Evolutionary conservation across 2,888 invertebrate species (phyloP).

Genomic region (Phorcus lineatus): DNA sequence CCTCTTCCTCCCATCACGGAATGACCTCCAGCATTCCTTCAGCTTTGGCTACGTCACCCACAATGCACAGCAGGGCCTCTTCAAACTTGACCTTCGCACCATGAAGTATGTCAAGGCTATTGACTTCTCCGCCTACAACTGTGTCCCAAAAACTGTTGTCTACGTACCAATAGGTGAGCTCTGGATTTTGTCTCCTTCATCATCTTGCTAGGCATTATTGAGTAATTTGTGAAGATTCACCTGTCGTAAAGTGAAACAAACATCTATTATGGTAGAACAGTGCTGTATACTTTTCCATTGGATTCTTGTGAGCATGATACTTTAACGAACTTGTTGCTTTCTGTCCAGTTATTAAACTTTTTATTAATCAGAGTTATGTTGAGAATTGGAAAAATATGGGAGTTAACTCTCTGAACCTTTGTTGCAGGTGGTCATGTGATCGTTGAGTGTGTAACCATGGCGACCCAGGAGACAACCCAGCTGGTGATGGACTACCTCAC

Average conservation of each 20-base stretch:
- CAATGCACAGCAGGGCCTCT: constrained; percentile 83
- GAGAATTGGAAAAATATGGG: no score
- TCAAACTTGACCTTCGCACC: constrained; percentile 84
- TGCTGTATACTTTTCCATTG: no score
- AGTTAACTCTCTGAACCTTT: neutral
- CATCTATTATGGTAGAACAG: no score
- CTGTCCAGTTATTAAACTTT: no score
- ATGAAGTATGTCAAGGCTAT: constrained; percentile 84
- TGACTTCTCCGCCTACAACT: constrained; percentile 84
- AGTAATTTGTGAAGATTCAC: no score
- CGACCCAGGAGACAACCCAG: constrained; percentile 75
- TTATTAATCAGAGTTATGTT: no score
- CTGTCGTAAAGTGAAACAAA: no score
- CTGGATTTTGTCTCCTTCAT: no score
- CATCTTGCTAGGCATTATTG: no score
- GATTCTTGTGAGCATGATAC: no score
- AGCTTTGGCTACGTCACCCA: constrained; percentile 86
- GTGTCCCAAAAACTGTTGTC: constrained; percentile 83
- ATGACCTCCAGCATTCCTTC: constrained; percentile 79
- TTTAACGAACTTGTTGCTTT: no score
- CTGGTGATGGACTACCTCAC: constrained; percentile 84
- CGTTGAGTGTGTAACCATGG: constrained; percentile 81
- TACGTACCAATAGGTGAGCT: constrained; percentile 84
- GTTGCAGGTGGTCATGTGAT: constrained; percentile 83
- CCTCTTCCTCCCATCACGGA: constrained; percentile 73